These are phyloP conservation scores for Spialia ferax DNA, from an alignment of 2,888 invertebrate genomes.

Conservation along the genomic window DNA sequence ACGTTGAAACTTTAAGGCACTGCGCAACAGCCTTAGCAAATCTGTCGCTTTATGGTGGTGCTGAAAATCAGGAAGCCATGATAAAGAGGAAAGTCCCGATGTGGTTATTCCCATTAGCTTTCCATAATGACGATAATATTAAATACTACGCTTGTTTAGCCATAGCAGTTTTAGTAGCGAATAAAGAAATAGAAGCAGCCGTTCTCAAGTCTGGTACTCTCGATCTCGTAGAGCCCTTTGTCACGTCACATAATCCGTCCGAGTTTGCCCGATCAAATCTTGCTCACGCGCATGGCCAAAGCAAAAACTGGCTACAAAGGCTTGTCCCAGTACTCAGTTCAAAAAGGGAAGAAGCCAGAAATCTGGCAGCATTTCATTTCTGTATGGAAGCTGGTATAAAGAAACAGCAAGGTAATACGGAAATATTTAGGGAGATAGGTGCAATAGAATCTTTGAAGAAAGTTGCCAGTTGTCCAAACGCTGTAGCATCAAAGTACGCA, in stretches of 20 bases:
- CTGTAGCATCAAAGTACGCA: constrained; percentile 98
- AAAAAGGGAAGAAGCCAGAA: constrained; percentile 97
- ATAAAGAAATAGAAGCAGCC: constrained; percentile 98
- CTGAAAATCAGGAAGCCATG: constrained; percentile 99
- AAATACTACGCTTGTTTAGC: constrained; percentile 99
- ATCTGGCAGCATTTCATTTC: constrained; percentile 98
- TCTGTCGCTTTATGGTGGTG: constrained; percentile 97
- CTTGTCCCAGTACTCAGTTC: constrained; percentile 98
- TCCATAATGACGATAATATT: constrained; percentile 98
- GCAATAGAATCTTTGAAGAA: constrained; percentile 98
- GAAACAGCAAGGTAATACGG: constrained; percentile 96
- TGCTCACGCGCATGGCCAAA: constrained; percentile 98
- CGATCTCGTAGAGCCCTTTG: constrained; percentile 98
- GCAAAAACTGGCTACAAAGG: constrained; percentile 97
- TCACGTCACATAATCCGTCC: constrained; percentile 97
- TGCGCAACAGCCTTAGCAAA: constrained; percentile 99
- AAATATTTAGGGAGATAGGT: constrained; percentile 97
- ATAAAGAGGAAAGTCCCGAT: constrained; percentile 97
- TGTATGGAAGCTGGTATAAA: constrained; percentile 99
- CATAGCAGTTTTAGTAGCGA: constrained; percentile 98
- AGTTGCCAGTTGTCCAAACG: constrained; percentile 99
- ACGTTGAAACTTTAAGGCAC: constrained; percentile 96
- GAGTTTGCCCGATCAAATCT: constrained; percentile 97
- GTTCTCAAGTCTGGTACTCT: constrained; percentile 98
- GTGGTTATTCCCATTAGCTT: constrained; percentile 99